A percentile compares a stretch with the other conserved stretches of the same genome.
These are phyloP conservation scores for Lasius fuliginosus DNA, from an alignment of 2,888 invertebrate species.

Conservation along the genomic window DNA sequence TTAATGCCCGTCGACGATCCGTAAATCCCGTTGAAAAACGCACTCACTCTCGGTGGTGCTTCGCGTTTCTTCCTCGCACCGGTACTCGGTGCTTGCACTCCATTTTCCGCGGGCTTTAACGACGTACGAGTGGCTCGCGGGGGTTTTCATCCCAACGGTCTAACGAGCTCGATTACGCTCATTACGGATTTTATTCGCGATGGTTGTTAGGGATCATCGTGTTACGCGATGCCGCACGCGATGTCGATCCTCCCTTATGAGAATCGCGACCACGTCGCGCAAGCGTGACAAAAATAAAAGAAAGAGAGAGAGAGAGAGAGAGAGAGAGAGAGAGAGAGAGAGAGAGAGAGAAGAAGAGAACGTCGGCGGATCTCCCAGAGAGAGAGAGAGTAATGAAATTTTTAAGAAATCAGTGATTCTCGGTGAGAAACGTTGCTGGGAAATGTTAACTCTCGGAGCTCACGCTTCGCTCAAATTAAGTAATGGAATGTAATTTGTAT, in stretches of 20 bases:
- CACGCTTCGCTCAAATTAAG: slow-evolving; percentile 50
- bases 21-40: slow-evolving; percentile 74
- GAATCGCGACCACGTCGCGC: slow-evolving; percentile 46
- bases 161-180: slow-evolving; percentile 75
- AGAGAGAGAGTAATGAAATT: slow-evolving; percentile 49
- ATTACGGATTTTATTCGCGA: slow-evolving; percentile 66
- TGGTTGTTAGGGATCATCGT: slow-evolving; percentile 21
- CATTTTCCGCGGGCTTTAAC: slow-evolving; percentile 10
- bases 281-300: slow-evolving; percentile 45
- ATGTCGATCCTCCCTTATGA: slow-evolving; percentile 20
- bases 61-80: slow-evolving; percentile 44
- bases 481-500: slow-evolving; percentile 52
- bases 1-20: slow-evolving; percentile 74
- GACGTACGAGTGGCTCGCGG: slow-evolving; percentile 44
- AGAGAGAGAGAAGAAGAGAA: slow-evolving; percentile 12
- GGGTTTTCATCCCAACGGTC: slow-evolving; percentile 61
- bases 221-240: not conserved
- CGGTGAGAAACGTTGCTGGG: slow-evolving; percentile 37
- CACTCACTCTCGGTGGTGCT: slow-evolving; percentile 48
- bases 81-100: slow-evolving; percentile 26
- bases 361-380: not conserved
- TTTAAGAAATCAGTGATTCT: slow-evolving; percentile 46
- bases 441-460: slow-evolving; percentile 43
- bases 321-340: too few relatives aligned
- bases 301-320: not conserved